A percentile compares a stretch with the other conserved stretches of the same genome.
phyloP scores from a whole-genome alignment of 2,888 invertebrate genomes.

The Eudemis profundana region DNA sequence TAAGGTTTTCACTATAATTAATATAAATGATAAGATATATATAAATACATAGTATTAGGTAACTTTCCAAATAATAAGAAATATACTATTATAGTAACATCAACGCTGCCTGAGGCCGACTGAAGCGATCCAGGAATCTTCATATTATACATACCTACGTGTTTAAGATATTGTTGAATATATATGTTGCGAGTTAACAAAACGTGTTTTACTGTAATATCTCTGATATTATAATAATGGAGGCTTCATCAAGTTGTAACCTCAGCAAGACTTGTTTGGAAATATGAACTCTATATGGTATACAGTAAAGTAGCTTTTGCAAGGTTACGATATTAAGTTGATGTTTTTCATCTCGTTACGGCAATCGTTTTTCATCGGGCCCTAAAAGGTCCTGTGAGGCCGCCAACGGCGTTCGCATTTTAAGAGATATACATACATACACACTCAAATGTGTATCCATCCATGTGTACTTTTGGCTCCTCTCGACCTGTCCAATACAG shows the following conservation, averaged over 20 bases:
- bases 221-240: conserved; percentile 18
- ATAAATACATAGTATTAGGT: no score
- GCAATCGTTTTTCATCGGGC: conserved; percentile 32
- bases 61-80: no score
- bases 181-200: conserved; percentile 22
- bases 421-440: background rate
- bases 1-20: no score
- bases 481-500: background rate
- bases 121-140: no score
- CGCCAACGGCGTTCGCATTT: background rate
- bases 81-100: no score
- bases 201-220: conserved; percentile 19
- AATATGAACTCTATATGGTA: background rate
- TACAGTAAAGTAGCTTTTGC: background rate
- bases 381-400: conserved; percentile 12
- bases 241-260: background rate
- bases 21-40: no score
- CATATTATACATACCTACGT: background rate
- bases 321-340: background rate
- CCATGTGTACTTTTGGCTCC: background rate
- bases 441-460: background rate
- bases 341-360: conserved; percentile 26
- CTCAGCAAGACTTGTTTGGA: background rate
- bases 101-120: no score
- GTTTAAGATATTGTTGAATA: conserved; percentile 16